Conservation (phyloP, 2,113 vertebrate species). For the Apodemus sylvaticus region DNA sequence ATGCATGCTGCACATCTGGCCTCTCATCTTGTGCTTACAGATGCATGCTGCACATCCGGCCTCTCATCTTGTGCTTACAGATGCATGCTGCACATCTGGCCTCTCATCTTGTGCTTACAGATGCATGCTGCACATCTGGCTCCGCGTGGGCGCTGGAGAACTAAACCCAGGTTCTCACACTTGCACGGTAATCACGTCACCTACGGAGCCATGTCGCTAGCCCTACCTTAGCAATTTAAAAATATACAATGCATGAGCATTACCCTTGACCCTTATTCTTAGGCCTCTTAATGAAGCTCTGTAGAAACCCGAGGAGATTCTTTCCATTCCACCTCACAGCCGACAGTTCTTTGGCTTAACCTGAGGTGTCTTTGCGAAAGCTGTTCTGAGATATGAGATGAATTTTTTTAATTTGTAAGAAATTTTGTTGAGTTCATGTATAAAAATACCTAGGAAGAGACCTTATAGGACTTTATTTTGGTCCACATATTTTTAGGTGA, state of each 20-base stretch:
- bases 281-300: neutral
- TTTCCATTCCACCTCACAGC: neutral
- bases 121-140: neutral
- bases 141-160: neutral
- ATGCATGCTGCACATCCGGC: too few relatives aligned
- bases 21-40: too few relatives aligned
- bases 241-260: neutral
- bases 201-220: too few relatives aligned
- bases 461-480: neutral
- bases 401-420: neutral
- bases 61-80: too few relatives aligned
- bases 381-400: neutral
- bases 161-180: neutral
- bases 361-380: neutral
- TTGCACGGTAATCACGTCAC: neutral
- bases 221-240: neutral
- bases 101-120: too few relatives aligned
- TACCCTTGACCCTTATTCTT: neutral
- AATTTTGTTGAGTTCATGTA: neutral
- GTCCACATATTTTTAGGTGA: neutral
- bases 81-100: too few relatives aligned
- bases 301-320: neutral
- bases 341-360: neutral
- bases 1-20: too few relatives aligned
- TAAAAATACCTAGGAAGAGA: constrained; percentile 18